Percentiles rank a stretch among this genome's conserved stretches.
Evolutionary conservation across 1,140 invertebrate genomes (phyloP).

Genomic region (Pseudobourletiella spinata): DNA sequence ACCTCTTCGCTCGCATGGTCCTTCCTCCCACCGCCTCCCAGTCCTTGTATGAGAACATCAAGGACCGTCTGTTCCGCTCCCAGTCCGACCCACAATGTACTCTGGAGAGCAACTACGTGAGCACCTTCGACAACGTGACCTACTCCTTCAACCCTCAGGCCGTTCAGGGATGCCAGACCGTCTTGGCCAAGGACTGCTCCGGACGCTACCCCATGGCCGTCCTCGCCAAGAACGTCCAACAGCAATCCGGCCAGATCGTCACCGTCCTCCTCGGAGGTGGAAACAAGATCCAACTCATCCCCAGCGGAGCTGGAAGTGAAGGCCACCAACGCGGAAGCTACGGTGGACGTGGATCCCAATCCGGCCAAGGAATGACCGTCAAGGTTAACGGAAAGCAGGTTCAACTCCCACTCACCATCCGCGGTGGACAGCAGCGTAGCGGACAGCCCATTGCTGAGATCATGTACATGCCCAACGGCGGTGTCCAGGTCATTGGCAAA

Average conservation of each 20-base stretch:
- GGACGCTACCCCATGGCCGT: constrained; percentile 26
- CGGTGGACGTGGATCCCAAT: background rate
- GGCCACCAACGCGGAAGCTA: background rate
- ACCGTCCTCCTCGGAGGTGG: constrained; percentile 20
- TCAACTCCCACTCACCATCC: constrained; percentile 17
- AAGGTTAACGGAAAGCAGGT: constrained; percentile 25
- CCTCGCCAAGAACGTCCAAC: constrained; percentile 19
- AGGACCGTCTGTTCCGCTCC: constrained; percentile 7
- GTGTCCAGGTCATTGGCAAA: constrained; percentile 26
- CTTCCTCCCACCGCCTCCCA: constrained; percentile 26
- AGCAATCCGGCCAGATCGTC: constrained; percentile 6
- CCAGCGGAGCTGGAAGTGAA: background rate
- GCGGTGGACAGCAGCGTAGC: constrained; percentile 2
- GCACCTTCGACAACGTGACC: constrained; percentile 34
- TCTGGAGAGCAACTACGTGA: constrained; percentile 18
- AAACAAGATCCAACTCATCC: constrained; percentile 23
- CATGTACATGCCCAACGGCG: constrained; percentile 23
- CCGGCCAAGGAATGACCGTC: constrained; percentile 3
- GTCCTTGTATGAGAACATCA: constrained; percentile 14
- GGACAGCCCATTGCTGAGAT: constrained; percentile 22
- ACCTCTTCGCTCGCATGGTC: too few species aligned
- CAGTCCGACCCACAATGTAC: constrained; percentile 19
- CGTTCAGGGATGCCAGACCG: constrained; percentile 16
- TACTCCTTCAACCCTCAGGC: constrained; percentile 17
- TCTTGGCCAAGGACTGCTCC: constrained; percentile 29